Percentiles rank a stretch among this genome's conserved stretches.
phyloP scores from a whole-genome alignment of 2,888 invertebrate species.

The Acrobasis suavella region DNA sequence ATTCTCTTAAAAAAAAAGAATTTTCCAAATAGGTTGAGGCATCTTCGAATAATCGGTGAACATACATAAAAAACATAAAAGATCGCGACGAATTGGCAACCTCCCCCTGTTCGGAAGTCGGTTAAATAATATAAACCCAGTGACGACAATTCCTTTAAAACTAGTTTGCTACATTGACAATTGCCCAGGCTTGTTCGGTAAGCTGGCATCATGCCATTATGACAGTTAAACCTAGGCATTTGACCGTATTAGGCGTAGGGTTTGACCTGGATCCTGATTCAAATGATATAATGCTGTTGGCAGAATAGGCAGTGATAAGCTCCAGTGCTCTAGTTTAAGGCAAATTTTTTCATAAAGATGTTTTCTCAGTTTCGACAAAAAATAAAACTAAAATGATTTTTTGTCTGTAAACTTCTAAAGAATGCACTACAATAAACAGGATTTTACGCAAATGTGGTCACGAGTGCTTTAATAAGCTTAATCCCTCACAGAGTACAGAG shows the following conservation, averaged over 20 bases:
- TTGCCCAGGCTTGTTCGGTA: conserved; percentile 49
- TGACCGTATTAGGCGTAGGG: conserved; percentile 33
- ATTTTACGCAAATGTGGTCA: neutral
- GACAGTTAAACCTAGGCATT: conserved; percentile 43
- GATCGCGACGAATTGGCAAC: too few relatives aligned
- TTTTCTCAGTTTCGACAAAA: too few relatives aligned
- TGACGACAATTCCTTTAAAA: conserved; percentile 10
- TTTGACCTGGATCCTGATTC: conserved; percentile 37
- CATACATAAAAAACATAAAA: too few relatives aligned
- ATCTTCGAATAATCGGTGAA: too few relatives aligned
- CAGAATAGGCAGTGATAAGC: neutral
- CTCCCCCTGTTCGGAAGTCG: too few relatives aligned
- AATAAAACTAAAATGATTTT: too few relatives aligned
- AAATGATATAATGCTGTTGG: neutral
- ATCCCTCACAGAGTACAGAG: conserved; percentile 24
- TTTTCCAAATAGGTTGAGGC: too few relatives aligned
- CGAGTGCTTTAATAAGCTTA: conserved; percentile 18
- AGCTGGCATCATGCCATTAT: conserved; percentile 54
- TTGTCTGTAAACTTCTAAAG: too few relatives aligned
- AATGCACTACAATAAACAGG: neutral
- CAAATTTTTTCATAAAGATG: too few relatives aligned
- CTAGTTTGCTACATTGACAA: conserved; percentile 35
- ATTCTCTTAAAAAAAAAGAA: too few relatives aligned
- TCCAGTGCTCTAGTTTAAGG: too few relatives aligned
- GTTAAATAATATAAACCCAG: neutral